Evolutionary conservation across 2,888 invertebrate genomes (phyloP), one percentile per base, ranked within the genome.

Genomic region (Pachliopta kotzebuea): DNA sequence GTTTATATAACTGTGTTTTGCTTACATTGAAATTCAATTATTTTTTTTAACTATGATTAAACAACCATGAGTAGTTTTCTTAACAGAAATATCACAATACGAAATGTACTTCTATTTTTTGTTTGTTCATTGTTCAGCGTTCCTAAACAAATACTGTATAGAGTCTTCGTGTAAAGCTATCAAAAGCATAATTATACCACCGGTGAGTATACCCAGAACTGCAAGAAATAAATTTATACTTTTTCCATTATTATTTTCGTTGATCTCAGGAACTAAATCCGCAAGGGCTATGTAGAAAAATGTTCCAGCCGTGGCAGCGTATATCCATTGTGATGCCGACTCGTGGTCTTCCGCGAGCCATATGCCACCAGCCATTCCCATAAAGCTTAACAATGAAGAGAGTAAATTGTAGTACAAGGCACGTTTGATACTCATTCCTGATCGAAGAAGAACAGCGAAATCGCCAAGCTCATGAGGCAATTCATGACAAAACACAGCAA

Each of bases 391-490:
- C 63, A 96, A 88, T 0, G 96, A 96, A 3, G 96, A 96, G 0
- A 96, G 87, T 67, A 95, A 85, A 81, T 96, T 96, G 84, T 95
- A 95, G 74, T 94, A 93, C 53, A 96, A 80, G 3, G 96, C 96
- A 59, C 94, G 93, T 68, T 91, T 93, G 60, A 95, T 93, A 53
- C 93, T 93, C 92, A 96, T 95, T 0, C 96, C 96, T 0, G 96
- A 95, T 67, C 95, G 94, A n/a, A 96, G 85, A 49, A 96, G 83
- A 57, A 96, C 93, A 0, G 96, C 96, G 80, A 96, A 96, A 82
- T 96, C 96, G 2, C 96, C 96, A 21, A 96, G 88, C 81, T 96
- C 96, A 76, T 96, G 96, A 0, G 96, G 96, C 53, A 96, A 86
- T 78, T 96, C 96, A 75, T 96, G 96, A 74, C 96, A 96, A 68